Evolutionary conservation across 2,888 invertebrate species (phyloP).

Genomic region (Raillietiella orientalis): DNA sequence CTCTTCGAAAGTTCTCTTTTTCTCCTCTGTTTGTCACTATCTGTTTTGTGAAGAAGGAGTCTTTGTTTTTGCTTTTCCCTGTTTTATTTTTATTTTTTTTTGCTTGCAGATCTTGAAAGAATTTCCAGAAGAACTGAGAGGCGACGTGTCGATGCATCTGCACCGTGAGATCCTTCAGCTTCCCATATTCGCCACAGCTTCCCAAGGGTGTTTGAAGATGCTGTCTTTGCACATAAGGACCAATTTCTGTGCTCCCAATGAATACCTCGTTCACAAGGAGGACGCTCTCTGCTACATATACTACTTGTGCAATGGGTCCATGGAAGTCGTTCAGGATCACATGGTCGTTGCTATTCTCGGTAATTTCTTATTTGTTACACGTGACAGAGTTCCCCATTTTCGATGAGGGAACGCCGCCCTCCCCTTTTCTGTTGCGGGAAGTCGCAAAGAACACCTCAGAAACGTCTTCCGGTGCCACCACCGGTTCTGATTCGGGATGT

Average conservation of each 20-base stretch:
- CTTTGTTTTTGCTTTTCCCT: too few relatives aligned
- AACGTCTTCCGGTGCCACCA: too few relatives aligned
- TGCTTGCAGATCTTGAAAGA: conserved; percentile 52
- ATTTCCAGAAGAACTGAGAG: conserved; percentile 78
- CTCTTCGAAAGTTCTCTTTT: too few relatives aligned
- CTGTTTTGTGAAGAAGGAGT: too few relatives aligned
- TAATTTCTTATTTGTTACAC: too few relatives aligned
- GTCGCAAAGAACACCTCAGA: too few relatives aligned
- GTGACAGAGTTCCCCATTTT: too few relatives aligned
- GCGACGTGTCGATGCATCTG: conserved; percentile 81
- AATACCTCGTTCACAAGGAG: conserved; percentile 72
- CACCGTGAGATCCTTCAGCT: conserved; percentile 74
- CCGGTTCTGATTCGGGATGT: too few relatives aligned
- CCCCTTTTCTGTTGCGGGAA: too few relatives aligned
- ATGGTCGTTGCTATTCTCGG: conserved; percentile 92
- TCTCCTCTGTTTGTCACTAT: too few relatives aligned
- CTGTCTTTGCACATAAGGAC: conserved; percentile 68
- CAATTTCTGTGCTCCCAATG: conserved; percentile 86
- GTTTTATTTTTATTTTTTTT: conserved; percentile 3
- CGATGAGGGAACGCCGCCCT: too few relatives aligned
- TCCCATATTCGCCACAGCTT: conserved; percentile 76
- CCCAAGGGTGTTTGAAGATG: conserved; percentile 73
- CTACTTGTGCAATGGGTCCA: conserved; percentile 81
- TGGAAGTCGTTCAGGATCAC: conserved; percentile 83
- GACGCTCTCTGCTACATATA: conserved; percentile 77